Evolutionary conservation across 2,113 vertebrate genomes (phyloP), one percentile per base, ranked within the genome.

Genomic region (Dipodomys ordii): DNA sequence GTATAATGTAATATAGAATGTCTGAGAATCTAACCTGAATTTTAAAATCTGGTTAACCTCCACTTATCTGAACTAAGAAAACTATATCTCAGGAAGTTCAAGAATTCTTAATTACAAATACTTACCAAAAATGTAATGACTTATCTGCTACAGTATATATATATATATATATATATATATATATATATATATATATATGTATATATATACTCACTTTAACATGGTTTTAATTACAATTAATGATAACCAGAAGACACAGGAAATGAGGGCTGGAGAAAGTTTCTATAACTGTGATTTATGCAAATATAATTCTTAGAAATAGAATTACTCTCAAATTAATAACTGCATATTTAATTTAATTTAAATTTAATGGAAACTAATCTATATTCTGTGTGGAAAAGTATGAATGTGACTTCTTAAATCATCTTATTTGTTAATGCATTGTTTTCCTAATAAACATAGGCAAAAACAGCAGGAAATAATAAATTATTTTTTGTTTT

Each of bases 321-420:
- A 53, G n/a, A 81, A 86, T 23, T 62, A 46, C 25, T 46, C 81
- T 53, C 35, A 92, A 82, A 74, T 87, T 25, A 83, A 3, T 16
- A 27, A 6, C 69, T 90, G 91, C 49, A 13, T 39, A 11, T 85
- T 90, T 46, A 78, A 74, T 65, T 20, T 69, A 28, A 78, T 27
- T 77, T 81, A 71, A 92, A 94, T 65, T 81, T 76, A 92, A 94
- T 65, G 39, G 18, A 49, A 39, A 83, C 23, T 3, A 83, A 86
- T 0, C 12, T 0, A 1, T 65, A 12, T 92, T 92, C n/a, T 53
- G 8, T 83, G 76, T 81, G 18, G 28, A 28, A 73, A 53, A 72
- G 2, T 44, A 83, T 3, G 77, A 83, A 79, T 46, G 2, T 71
- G 9, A 67, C 67, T 88, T 77, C 35, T 74, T 77, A 68, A 30